Evolutionary conservation across 2,797 vertebrate species (phyloP), one percentile per base, ranked within the genome.

Genomic region (Staurois parvus): DNA sequence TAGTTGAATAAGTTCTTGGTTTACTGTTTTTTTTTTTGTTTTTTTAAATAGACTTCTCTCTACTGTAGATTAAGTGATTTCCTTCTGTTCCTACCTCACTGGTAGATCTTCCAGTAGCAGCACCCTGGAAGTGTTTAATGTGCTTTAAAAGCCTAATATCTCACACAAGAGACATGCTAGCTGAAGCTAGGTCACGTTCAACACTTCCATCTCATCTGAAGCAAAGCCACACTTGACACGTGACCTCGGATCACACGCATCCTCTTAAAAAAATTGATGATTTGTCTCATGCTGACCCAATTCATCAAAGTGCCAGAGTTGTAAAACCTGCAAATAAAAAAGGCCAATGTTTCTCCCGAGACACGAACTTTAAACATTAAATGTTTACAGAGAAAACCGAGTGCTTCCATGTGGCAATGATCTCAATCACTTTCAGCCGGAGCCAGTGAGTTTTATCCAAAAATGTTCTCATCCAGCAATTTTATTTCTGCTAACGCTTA

Each of bases 371-470:
- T 62, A 78, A 83, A 72, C 85, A 78, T 78, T 9, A 86, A 72
- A 78, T 67, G 68, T 77, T 78, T 76, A 72, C 67, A 66, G 26
- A 67, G 56, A 76, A 76, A 82, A 72, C 48, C 32, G 72, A 78
- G 45, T 19, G 30, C 69, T 69, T 69, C 84, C 84, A 86, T 82
- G 52, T 78, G 79, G 79, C 56, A 78, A 67, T 83, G 79, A 82
- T 86, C 67, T 86, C 85, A 82, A 48, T 15, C 66, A 40, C 84
- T 81, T 85, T 76, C 28, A 81, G 67, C n/a, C 48, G 24, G 29
- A 78, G 73, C 85, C 74, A 82, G 66, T 40, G 62, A 29, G 30
- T 7, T 32, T 74, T 15, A 28, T 76, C 48, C 73, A 81, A 34
- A 42, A 76, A 70, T 29, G 15, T 13, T 67, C 62, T 69, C 64